Evolutionary conservation across 2,888 invertebrate genomes (phyloP).

Genomic region (Hermaeophaga mercurialis): DNA sequence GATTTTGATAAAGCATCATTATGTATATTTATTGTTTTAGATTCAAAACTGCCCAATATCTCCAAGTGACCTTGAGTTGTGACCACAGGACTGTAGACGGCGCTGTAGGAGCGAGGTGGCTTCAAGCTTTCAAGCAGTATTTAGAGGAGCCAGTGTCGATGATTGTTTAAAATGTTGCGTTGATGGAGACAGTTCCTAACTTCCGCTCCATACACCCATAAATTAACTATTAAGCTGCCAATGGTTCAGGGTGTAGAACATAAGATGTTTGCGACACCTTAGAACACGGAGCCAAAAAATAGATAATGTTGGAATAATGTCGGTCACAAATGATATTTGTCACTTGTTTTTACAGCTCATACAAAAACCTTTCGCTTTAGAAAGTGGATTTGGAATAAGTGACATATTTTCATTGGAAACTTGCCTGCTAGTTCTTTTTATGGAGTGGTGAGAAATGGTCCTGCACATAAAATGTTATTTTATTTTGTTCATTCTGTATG

Average conservation of each 20-base stretch:
- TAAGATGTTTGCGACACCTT: slow-evolving; percentile 1
- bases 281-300: slow-evolving; percentile 20
- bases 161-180: slow-evolving; percentile 74
- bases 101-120: slow-evolving; percentile 96
- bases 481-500: background rate
- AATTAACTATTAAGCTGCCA: slow-evolving; percentile 29
- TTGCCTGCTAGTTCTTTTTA: too few relatives aligned
- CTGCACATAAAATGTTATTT: background rate
- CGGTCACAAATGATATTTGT: background rate
- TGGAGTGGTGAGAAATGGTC: too few relatives aligned
- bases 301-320: background rate
- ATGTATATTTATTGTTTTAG: too few relatives aligned
- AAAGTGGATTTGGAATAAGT: too few relatives aligned
- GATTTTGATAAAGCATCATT: too few relatives aligned
- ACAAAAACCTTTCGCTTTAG: too few relatives aligned
- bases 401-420: too few relatives aligned
- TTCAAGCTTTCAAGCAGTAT: slow-evolving; percentile 84
- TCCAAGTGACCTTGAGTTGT: slow-evolving; percentile 92
- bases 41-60: slow-evolving; percentile 73
- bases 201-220: slow-evolving; percentile 11
- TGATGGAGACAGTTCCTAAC: slow-evolving; percentile 5
- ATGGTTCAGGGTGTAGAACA: slow-evolving; percentile 21
- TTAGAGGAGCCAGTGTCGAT: slow-evolving; percentile 94
- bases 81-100: slow-evolving; percentile 99
- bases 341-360: too few relatives aligned